Conservation (phyloP, 1,140 invertebrate species). For the Polyergus mexicanus region DNA sequence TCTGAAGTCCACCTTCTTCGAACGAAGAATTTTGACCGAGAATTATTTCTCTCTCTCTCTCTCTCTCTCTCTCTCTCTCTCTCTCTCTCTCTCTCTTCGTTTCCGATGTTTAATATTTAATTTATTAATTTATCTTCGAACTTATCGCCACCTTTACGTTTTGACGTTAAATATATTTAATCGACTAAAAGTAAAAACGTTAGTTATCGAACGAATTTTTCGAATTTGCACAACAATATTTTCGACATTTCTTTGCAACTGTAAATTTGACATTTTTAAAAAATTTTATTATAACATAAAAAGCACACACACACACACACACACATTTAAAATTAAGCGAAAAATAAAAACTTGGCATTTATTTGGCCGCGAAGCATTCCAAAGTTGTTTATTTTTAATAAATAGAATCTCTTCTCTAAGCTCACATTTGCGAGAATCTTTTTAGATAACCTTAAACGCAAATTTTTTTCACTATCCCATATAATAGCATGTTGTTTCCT, state of each 20-base stretch:
- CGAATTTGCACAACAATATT: no score
- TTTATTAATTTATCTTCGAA: no score
- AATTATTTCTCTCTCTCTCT: neutral
- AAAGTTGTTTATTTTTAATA: neutral
- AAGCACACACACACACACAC: no score
- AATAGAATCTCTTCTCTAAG: no score
- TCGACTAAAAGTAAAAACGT: neutral
- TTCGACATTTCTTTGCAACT: no score
- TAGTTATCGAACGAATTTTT: neutral
- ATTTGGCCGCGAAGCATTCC: neutral
- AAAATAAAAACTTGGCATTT: neutral
- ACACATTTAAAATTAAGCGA: neutral
- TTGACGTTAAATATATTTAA: neutral
- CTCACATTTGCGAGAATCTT: neutral
- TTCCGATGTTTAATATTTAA: no score
- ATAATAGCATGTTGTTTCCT: neutral
- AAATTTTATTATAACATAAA: neutral
- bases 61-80: no score
- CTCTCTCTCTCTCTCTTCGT: no score
- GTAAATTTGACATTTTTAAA: no score
- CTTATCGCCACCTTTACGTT: neutral
- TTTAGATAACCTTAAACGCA: no score
- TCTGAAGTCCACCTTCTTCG: neutral
- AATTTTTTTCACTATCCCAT: slow-evolving; percentile 2
- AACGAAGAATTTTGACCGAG: neutral